These are phyloP conservation scores for Gracilinanus agilis DNA, from an alignment of 2,113 vertebrate genomes.

Conservation along the genomic window DNA sequence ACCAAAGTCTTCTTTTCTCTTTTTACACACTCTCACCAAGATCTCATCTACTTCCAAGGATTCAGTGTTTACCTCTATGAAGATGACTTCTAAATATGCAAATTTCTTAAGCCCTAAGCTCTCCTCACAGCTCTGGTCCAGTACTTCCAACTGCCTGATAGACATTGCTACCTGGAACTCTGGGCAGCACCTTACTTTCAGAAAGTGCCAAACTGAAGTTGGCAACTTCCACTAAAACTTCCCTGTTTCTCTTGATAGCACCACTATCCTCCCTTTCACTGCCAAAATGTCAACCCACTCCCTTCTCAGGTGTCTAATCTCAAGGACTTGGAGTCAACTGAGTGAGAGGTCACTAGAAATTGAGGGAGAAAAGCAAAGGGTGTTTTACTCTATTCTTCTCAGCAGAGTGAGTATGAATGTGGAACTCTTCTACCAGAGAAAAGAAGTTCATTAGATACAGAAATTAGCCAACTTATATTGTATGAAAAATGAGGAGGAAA, in stretches of 20 bases:
- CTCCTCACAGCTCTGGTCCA: not conserved
- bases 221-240: not conserved
- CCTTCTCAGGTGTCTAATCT: too few relatives aligned
- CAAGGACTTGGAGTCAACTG: too few relatives aligned
- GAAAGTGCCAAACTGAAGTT: not conserved
- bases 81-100: not conserved
- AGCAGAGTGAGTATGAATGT: too few relatives aligned
- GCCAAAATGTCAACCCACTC: too few relatives aligned
- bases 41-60: not conserved
- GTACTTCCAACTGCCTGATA: not conserved
- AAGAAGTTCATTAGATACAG: too few relatives aligned
- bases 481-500: too few relatives aligned
- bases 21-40: not conserved
- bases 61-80: not conserved
- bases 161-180: not conserved
- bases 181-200: not conserved
- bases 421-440: too few relatives aligned
- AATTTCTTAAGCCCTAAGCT: not conserved
- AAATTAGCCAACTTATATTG: too few relatives aligned
- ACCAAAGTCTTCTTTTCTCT: not conserved
- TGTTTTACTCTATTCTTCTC: too few relatives aligned
- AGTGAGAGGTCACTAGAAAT: too few relatives aligned
- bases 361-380: too few relatives aligned
- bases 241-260: not conserved
- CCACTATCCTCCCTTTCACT: not conserved